Evolutionary conservation across 2,113 vertebrate genomes (phyloP), one percentile per base, ranked within the genome.

Genomic region (Dolichallabes microphthalmus): DNA sequence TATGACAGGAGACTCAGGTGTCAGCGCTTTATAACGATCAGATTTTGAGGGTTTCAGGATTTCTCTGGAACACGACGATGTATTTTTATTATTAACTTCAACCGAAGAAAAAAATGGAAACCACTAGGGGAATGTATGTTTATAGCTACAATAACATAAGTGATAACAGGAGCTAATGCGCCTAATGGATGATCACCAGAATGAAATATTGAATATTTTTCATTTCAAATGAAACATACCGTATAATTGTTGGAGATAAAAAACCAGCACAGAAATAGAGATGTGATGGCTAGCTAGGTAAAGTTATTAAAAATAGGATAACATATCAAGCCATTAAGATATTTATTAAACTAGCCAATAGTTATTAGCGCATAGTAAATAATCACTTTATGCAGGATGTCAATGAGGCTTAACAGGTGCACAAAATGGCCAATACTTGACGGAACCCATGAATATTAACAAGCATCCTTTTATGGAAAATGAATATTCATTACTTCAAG

Each of bases 401-500:
- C 63, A 82, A 74, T 5, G 45, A 89, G n/a, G 27, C 82, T 83
- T 74, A 87, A 84, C 84, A 89, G 83, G 88, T 86, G 88, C 45
- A 13, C 53, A 80, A 69, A 87, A 68, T 82, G 39, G 66, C 64
- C 74, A 52, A 77, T 53, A 66, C 64, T 80, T 0, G 60, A 57
- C n/a, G 39, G 85, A 89, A 83, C 35, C 61, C 75, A 88, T 88
- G 83, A 88, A 89, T 87, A 89, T 88, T 87, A 89, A 89, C 76
- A 87, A 89, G 87, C 79, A 63, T 53, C 64, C 82, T 9, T 80
- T 89, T 82, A 87, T 77, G 76, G 82, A 68, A 63, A 86, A 90
- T 90, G 77, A 87, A 90, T 90, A 90, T 90, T 90, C 89, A 88
- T 90, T 74, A 83, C 73, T 52, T 77, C 76, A 77, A 63, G 69